Evolutionary conservation across 2,888 invertebrate genomes (phyloP).

Genomic region (Pantelozetes paolii): DNA sequence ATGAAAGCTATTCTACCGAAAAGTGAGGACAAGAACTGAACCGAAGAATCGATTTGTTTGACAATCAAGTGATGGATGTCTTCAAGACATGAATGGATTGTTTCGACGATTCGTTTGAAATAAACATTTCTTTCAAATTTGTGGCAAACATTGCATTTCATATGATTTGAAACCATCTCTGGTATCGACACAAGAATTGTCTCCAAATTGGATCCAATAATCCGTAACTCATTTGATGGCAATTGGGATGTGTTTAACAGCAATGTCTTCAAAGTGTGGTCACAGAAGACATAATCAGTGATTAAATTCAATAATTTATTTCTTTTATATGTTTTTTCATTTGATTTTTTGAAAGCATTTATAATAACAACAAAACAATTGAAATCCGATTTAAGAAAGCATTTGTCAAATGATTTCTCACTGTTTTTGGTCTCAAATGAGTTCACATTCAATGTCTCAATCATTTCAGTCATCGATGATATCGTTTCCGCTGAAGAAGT

Average conservation of each 20-base stretch:
- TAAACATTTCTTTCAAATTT: constrained; percentile 16
- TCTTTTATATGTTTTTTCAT: constrained; percentile 26
- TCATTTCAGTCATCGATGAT: neutral
- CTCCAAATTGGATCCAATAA: constrained; percentile 31
- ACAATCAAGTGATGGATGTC: neutral
- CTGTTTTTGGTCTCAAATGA: neutral
- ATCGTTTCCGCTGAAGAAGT: neutral
- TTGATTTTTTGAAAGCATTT: neutral
- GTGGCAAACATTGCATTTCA: neutral
- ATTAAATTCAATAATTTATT: constrained; percentile 28
- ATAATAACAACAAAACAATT: neutral
- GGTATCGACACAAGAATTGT: constrained; percentile 39
- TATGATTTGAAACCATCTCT: constrained; percentile 30
- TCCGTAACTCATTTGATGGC: neutral
- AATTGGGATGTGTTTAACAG: neutral
- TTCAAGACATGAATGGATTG: constrained; percentile 11
- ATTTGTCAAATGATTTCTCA: neutral
- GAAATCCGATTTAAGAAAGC: constrained; percentile 14
- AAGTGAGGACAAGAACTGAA: constrained; percentile 31
- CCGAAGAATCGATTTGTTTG: neutral
- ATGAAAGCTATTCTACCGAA: constrained; percentile 24
- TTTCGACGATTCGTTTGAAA: constrained; percentile 20
- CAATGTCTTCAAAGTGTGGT: neutral
- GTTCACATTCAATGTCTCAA: constrained; percentile 9
- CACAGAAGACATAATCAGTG: constrained; percentile 4